A percentile compares a stretch with the other conserved stretches of the same genome.
Evolutionary conservation across 2,113 vertebrate species (phyloP).

Genomic region (Xyliphius kryptos): DNA sequence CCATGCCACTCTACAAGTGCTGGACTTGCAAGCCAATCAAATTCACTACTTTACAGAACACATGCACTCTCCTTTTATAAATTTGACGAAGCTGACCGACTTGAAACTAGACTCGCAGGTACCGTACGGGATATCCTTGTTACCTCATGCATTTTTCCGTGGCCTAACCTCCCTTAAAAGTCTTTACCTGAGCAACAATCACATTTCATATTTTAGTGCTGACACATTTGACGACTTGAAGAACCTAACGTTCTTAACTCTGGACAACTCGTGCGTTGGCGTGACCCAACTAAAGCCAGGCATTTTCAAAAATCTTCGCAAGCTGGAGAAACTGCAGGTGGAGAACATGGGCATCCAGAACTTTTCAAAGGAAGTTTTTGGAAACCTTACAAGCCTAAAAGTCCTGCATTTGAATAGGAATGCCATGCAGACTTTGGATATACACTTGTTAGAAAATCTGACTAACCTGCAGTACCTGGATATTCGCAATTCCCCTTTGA

Average conservation of each 20-base stretch:
- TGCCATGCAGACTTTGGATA: slow-evolving; percentile 59
- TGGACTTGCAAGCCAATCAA: slow-evolving; percentile 57
- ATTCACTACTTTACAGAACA: slow-evolving; percentile 40
- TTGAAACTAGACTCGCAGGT: slow-evolving; percentile 58
- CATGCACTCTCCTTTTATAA: slow-evolving; percentile 53
- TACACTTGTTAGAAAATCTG: slow-evolving; percentile 52
- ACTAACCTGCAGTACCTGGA: slow-evolving; percentile 69
- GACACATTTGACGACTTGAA: slow-evolving; percentile 70
- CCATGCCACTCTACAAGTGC: slow-evolving; percentile 59
- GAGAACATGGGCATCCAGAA: slow-evolving; percentile 74
- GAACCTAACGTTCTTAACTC: slow-evolving; percentile 55
- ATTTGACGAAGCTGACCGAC: slow-evolving; percentile 53
- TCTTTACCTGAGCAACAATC: slow-evolving; percentile 65
- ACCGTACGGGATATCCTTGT: slow-evolving; percentile 52
- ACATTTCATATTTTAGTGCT: slow-evolving; percentile 49
- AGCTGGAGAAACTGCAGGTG: slow-evolving; percentile 55
- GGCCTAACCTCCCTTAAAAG: slow-evolving; percentile 55
- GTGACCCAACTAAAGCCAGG: slow-evolving; percentile 61
- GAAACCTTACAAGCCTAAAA: slow-evolving; percentile 65
- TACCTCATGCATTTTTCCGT: slow-evolving; percentile 55
- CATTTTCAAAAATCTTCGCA: slow-evolving; percentile 70
- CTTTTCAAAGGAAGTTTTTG: slow-evolving; percentile 67
- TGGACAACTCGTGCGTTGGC: slow-evolving; percentile 62
- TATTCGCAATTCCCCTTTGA: slow-evolving; percentile 68
- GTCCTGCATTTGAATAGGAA: slow-evolving; percentile 66